phyloP scores from a whole-genome alignment of 2,888 invertebrate genomes.

The Morinoia aosen region DNA sequence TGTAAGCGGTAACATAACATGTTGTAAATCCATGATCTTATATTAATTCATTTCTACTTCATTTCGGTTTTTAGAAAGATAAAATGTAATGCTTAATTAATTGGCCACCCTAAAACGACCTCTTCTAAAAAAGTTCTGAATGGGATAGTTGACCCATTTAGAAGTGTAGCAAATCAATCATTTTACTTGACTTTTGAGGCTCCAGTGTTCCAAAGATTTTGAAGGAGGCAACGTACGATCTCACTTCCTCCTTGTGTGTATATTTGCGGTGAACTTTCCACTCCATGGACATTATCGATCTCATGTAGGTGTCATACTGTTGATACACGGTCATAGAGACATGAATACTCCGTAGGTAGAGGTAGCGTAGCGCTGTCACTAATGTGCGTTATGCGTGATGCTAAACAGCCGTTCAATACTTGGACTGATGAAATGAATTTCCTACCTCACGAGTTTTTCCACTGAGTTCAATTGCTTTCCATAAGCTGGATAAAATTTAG shows the following conservation, averaged over 20 bases:
- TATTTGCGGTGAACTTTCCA: not conserved
- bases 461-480: not conserved
- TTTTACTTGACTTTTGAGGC: not conserved
- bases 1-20: no score
- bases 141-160: not conserved
- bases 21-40: no score
- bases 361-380: not conserved
- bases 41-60: not conserved
- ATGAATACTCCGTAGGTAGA: not conserved
- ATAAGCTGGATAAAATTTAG: not conserved
- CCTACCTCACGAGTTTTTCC: not conserved
- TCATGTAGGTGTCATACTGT: not conserved
- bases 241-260: not conserved
- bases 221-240: slow-evolving; percentile 4
- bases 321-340: not conserved
- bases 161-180: not conserved
- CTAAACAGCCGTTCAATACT: not conserved
- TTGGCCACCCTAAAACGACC: not conserved
- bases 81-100: not conserved
- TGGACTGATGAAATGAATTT: not conserved
- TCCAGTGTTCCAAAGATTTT: not conserved
- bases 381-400: not conserved
- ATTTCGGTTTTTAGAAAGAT: not conserved
- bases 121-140: not conserved
- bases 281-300: slow-evolving; percentile 17